phyloP scores from a whole-genome alignment of 2,797 vertebrate species.

The Apogon hyalosoma region DNA sequence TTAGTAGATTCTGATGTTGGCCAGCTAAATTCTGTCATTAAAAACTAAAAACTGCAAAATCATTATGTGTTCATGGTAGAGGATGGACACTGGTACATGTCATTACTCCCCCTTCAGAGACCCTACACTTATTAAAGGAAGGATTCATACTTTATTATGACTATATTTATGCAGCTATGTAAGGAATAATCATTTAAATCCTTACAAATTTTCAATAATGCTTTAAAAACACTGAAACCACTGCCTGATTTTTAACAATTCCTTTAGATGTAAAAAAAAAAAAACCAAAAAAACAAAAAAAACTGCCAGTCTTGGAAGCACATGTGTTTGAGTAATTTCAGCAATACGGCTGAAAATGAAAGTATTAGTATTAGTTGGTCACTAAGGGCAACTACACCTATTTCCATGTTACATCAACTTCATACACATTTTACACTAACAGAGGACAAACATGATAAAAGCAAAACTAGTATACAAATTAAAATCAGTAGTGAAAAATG shows the following conservation, averaged over 20 bases:
- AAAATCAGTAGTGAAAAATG: too few relatives aligned
- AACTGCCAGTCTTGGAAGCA: background rate
- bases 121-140: too few relatives aligned
- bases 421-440: too few relatives aligned
- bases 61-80: constrained; percentile 35
- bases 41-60: constrained; percentile 1
- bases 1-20: constrained; percentile 22
- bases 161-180: background rate
- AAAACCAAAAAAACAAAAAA: constrained; percentile 2
- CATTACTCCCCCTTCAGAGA: too few relatives aligned
- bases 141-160: too few relatives aligned
- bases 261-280: background rate
- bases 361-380: too few relatives aligned
- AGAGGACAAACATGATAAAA: too few relatives aligned
- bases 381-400: too few relatives aligned
- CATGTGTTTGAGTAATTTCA: too few relatives aligned
- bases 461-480: too few relatives aligned
- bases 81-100: background rate
- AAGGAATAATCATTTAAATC: background rate
- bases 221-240: constrained; percentile 12
- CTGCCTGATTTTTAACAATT: constrained; percentile 37
- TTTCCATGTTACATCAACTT: too few relatives aligned
- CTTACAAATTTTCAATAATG: background rate
- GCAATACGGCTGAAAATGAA: too few relatives aligned
- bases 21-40: background rate